phyloP scores from a whole-genome alignment of 2,888 invertebrate species.

The Drosophila infuscata region DNA sequence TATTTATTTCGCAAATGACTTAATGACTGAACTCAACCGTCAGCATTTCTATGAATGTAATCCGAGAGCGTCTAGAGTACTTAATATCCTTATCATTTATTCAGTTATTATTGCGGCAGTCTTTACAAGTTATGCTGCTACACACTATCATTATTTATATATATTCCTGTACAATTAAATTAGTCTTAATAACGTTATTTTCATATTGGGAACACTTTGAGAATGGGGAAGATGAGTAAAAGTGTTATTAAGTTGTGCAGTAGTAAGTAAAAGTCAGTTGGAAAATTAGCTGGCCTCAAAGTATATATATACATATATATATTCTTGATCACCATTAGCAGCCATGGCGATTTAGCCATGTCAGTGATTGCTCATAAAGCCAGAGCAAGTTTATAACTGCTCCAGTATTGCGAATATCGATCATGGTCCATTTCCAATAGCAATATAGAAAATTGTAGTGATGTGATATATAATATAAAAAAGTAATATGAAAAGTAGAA shows the following conservation, averaged over 20 bases:
- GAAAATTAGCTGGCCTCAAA: accelerated
- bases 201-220: neutral
- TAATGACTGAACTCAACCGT: constrained; percentile 45
- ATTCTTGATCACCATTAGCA: neutral
- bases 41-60: neutral
- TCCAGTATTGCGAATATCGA: neutral
- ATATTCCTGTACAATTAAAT: neutral
- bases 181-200: neutral
- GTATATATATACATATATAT: neutral
- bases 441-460: neutral
- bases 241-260: neutral
- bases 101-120: neutral
- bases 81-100: neutral
- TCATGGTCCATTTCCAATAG: neutral
- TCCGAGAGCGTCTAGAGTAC: no score
- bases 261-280: neutral
- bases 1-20: constrained; percentile 51
- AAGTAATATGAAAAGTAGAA: no score
- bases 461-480: no score
- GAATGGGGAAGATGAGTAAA: neutral
- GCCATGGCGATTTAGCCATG: neutral
- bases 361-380: neutral
- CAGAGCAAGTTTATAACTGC: neutral
- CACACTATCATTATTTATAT: neutral
- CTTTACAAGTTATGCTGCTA: neutral